Conservation (phyloP, 2,888 invertebrate genomes). For the Aspidiotus destructor region DNA sequence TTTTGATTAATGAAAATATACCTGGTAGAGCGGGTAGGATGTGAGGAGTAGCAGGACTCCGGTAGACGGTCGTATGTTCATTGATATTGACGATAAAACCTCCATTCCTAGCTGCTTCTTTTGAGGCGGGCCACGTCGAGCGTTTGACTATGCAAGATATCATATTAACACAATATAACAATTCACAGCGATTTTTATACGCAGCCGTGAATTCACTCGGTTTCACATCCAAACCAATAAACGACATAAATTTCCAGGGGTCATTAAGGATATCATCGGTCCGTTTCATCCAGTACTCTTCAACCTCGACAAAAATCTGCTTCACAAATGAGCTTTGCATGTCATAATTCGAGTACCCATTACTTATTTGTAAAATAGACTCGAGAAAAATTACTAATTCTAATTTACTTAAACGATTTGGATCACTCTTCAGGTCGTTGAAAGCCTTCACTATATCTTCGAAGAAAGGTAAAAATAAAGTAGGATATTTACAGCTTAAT, state of each 20-base stretch:
- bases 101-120: conserved; percentile 15
- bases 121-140: conserved; percentile 20
- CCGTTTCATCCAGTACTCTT: conserved; percentile 31
- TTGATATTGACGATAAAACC: conserved; percentile 38
- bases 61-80: conserved; percentile 64
- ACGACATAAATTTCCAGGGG: conserved; percentile 23
- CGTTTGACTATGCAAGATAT: conserved; percentile 31
- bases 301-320: conserved; percentile 45
- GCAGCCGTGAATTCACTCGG: conserved; percentile 20
- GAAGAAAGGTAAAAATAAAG: conserved; percentile 74
- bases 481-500: conserved; percentile 75
- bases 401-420: conserved; percentile 11
- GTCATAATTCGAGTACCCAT: conserved; percentile 81
- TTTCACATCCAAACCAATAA: conserved; percentile 30
- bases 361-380: conserved; percentile 70
- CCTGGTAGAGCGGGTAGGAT: conserved; percentile 70
- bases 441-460: conserved; percentile 44
- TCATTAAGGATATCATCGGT: conserved; percentile 18
- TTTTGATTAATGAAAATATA: conserved; percentile 64
- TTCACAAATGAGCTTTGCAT: conserved; percentile 58
- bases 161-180: conserved; percentile 33
- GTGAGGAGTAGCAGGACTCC: conserved; percentile 78
- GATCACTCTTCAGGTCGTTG: conserved; percentile 16
- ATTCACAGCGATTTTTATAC: conserved; percentile 34
- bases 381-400: conserved; percentile 45